Percentiles rank a stretch among this genome's conserved stretches.
Conservation (phyloP, 2,113 vertebrate genomes). For the Trinectes maculatus region DNA sequence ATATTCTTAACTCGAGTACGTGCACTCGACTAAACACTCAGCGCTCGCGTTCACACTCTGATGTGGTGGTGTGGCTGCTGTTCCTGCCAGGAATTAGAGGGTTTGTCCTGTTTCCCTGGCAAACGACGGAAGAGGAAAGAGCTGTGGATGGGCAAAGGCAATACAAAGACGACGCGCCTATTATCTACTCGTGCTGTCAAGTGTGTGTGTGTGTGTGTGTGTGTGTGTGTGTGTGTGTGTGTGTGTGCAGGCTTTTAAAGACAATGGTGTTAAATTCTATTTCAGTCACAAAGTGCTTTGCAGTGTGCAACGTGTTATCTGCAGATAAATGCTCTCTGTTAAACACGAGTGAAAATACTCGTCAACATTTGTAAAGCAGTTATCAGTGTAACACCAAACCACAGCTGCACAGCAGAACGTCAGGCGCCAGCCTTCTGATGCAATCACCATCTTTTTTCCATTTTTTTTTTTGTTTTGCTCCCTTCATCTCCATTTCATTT, state of each 20-base stretch:
- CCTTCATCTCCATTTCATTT: slow-evolving; percentile 15
- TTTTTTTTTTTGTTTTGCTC: neutral
- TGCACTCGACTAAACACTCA: slow-evolving; percentile 19
- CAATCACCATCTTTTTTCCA: rapidly evolving
- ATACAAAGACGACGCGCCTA: slow-evolving; percentile 52
- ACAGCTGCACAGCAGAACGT: neutral
- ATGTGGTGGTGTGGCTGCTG: slow-evolving; percentile 12
- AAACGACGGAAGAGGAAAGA: slow-evolving; percentile 47
- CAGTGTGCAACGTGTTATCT: slow-evolving; percentile 1
- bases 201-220: slow-evolving; percentile 37
- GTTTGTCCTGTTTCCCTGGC: slow-evolving; percentile 61
- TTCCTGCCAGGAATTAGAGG: slow-evolving; percentile 58
- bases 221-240: slow-evolving; percentile 18
- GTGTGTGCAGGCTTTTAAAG: neutral
- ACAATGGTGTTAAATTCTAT: neutral
- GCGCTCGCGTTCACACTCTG: slow-evolving; percentile 23
- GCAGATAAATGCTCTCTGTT: slow-evolving; percentile 21
- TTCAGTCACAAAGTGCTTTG: slow-evolving; percentile 13
- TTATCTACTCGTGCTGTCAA: slow-evolving; percentile 55
- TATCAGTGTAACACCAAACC: neutral
- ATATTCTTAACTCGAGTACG: neutral
- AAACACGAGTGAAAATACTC: neutral
- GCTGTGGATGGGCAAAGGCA: slow-evolving; percentile 33
- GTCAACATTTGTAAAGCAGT: neutral
- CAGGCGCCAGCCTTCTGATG: neutral